A percentile compares a stretch with the other conserved stretches of the same genome.
Evolutionary conservation across 2,113 vertebrate species (phyloP).

Genomic region (Triplophysa rosa): DNA sequence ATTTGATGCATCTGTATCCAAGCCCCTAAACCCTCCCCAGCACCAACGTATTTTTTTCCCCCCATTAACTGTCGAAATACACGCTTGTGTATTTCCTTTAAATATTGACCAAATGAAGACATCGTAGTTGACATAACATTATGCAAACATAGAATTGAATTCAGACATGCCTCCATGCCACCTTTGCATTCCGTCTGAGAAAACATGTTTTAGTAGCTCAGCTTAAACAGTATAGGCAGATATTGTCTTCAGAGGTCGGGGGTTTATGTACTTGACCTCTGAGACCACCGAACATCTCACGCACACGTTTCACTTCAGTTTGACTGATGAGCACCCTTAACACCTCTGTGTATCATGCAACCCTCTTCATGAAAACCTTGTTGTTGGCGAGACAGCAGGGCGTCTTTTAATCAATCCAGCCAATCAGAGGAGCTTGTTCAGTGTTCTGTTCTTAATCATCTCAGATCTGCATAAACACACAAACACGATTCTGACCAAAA

Average conservation of each 20-base stretch:
- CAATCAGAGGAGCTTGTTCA: neutral
- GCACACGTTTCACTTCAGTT: neutral
- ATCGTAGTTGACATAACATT: no score
- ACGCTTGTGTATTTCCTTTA: no score
- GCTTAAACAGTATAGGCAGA: neutral
- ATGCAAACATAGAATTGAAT: no score
- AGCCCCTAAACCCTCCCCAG: no score
- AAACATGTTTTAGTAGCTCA: neutral
- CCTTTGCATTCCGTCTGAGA: no score
- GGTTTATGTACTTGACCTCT: slow-evolving; percentile 21
- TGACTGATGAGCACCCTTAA: neutral
- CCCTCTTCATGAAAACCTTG: neutral
- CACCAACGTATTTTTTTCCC: neutral
- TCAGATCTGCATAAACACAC: neutral
- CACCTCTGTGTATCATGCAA: neutral
- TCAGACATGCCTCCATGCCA: no score
- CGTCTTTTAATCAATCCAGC: slow-evolving; percentile 12
- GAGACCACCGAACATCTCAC: neutral
- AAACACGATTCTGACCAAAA: neutral
- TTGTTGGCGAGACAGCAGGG: neutral
- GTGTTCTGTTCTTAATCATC: neutral
- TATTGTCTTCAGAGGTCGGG: neutral
- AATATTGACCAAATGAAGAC: no score
- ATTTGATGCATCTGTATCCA: neutral
- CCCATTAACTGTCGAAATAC: no score